Conservation (phyloP, 2,113 vertebrate species). For the Podilymbus podiceps region DNA sequence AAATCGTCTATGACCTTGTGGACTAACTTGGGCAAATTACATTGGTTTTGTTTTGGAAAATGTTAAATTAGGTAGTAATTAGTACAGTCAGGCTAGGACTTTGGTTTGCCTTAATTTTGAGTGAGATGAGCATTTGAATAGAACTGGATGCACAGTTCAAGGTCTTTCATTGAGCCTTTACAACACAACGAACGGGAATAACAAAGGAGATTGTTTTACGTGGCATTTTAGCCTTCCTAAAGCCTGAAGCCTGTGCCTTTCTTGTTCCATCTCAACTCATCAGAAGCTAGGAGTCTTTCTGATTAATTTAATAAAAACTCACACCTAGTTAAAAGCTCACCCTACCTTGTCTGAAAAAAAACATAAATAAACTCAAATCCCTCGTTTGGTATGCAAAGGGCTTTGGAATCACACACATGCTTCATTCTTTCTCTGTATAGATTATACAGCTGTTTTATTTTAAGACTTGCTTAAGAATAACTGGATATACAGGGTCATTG, state of each 20-base stretch:
- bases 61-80: not conserved
- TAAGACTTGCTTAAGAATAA: slow-evolving; percentile 57
- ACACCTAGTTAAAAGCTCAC: not conserved
- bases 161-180: not conserved
- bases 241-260: not conserved
- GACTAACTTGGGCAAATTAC: not conserved
- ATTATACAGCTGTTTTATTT: slow-evolving; percentile 62
- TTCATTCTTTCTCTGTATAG: slow-evolving; percentile 36
- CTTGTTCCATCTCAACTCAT: slow-evolving; percentile 23
- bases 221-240: slow-evolving; percentile 8
- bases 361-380: not conserved
- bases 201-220: slow-evolving; percentile 31
- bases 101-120: not conserved
- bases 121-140: not conserved
- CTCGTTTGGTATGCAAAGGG: slow-evolving; percentile 7
- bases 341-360: not conserved
- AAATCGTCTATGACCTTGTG: not conserved
- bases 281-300: not conserved
- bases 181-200: not conserved
- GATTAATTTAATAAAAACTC: slow-evolving; percentile 22
- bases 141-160: fast-evolving
- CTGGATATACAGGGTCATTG: slow-evolving; percentile 36
- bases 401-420: slow-evolving; percentile 22
- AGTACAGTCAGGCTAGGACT: not conserved
- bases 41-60: not conserved